These are phyloP conservation scores for Catocala fraxini DNA, from an alignment of 2,888 invertebrate genomes.

Conservation along the genomic window DNA sequence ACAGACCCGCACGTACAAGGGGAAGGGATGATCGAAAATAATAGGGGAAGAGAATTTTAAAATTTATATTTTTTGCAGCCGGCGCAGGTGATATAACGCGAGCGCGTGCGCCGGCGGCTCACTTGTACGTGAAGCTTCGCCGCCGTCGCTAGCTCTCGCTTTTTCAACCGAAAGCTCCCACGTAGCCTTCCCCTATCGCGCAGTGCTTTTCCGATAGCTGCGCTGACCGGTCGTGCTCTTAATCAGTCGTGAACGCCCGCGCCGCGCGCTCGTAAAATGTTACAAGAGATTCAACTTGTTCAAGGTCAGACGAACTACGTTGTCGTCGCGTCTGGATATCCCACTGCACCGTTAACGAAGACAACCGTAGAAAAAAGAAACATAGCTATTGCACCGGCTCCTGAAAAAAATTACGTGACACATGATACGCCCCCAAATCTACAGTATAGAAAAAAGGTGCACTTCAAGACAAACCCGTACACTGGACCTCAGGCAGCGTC, in stretches of 20 bases:
- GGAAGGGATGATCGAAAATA: slow-evolving; percentile 88
- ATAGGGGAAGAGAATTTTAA: slow-evolving; percentile 88
- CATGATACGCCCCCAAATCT: slow-evolving; percentile 86
- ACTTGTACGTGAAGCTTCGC: slow-evolving; percentile 82
- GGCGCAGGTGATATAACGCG: slow-evolving; percentile 87
- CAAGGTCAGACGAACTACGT: slow-evolving; percentile 89
- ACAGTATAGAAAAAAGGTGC: slow-evolving; percentile 92
- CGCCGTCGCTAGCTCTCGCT: slow-evolving; percentile 72
- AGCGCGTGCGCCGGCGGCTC: slow-evolving; percentile 85
- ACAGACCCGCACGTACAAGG: slow-evolving; percentile 83
- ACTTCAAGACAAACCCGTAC: slow-evolving; percentile 89
- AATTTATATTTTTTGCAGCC: slow-evolving; percentile 88
- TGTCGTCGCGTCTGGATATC: slow-evolving; percentile 87
- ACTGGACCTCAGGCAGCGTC: slow-evolving; percentile 93
- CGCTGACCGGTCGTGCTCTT: slow-evolving; percentile 72
- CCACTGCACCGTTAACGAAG: slow-evolving; percentile 81
- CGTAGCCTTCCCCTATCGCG: slow-evolving; percentile 64
- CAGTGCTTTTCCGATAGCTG: slow-evolving; percentile 76
- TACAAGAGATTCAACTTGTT: slow-evolving; percentile 85
- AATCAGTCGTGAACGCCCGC: slow-evolving; percentile 59
- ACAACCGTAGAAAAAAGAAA: slow-evolving; percentile 82
- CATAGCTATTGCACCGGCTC: slow-evolving; percentile 88
- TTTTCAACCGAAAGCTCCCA: slow-evolving; percentile 62
- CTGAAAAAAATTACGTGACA: slow-evolving; percentile 85
- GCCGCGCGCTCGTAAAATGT: slow-evolving; percentile 80